A percentile compares a stretch with the other conserved stretches of the same genome.
Conservation (phyloP, 2,888 invertebrate genomes). For the Agrotis ipsilon region DNA sequence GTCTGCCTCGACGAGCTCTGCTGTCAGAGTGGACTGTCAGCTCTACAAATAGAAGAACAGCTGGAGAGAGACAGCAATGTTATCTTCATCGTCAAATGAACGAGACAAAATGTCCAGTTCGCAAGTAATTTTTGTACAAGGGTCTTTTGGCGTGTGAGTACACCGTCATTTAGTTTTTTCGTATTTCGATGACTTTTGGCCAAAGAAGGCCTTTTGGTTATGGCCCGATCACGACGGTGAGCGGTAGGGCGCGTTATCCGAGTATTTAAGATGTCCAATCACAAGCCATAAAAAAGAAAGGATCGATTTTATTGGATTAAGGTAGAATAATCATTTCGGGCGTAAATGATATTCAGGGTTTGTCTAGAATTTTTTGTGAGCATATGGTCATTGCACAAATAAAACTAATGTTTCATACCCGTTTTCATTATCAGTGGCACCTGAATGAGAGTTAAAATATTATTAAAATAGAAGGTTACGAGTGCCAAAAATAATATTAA, state of each 20-base stretch:
- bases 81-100: conserved; percentile 90
- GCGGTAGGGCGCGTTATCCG: too few species aligned
- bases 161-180: not conserved
- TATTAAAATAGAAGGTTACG: not conserved
- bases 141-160: conserved; percentile 3
- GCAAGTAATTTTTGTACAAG: conserved; percentile 1
- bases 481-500: conserved; percentile 6
- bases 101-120: not conserved
- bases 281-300: too few species aligned
- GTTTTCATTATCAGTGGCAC: too few species aligned
- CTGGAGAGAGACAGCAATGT: conserved; percentile 95
- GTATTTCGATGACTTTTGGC: not conserved
- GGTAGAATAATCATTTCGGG: too few species aligned
- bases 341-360: too few species aligned
- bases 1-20: conserved; percentile 96
- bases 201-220: not conserved
- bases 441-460: too few species aligned
- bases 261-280: too few species aligned
- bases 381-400: too few species aligned
- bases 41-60: conserved; percentile 94
- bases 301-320: too few species aligned
- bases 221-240: too few species aligned
- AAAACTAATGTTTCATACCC: too few species aligned
- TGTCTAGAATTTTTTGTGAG: too few species aligned
- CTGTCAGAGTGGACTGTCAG: conserved; percentile 93